Conservation (phyloP, 37 sponge, comb jelly and placozoan genomes). For the Crambe crambe region DNA sequence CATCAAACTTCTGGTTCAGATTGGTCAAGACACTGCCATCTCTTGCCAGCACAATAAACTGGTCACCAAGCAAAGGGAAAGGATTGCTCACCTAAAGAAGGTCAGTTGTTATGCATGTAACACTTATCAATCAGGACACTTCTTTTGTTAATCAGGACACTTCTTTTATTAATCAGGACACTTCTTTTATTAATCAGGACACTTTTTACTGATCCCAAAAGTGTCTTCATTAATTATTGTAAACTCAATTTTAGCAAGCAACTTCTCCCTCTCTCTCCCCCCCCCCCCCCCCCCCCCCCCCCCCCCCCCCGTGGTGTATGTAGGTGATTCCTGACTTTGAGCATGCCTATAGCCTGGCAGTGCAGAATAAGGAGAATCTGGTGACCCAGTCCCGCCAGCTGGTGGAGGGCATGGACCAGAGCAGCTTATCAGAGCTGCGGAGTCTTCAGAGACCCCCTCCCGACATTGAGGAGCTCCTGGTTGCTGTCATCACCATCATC, state of each 20-base stretch:
- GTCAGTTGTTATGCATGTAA: constrained; percentile 27
- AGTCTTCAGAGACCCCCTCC: constrained; percentile 58
- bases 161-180: not conserved
- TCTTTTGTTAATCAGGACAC: not conserved
- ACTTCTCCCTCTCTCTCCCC: no score
- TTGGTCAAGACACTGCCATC: constrained; percentile 91
- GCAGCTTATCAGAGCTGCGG: constrained; percentile 70
- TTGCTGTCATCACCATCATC: constrained; percentile 78
- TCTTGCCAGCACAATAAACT: constrained; percentile 74
- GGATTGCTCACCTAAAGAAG: constrained; percentile 77
- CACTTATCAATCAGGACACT: not conserved
- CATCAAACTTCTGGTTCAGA: constrained; percentile 68
- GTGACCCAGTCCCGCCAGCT: constrained; percentile 31
- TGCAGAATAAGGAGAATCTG: constrained; percentile 29
- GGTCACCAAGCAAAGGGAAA: constrained; percentile 59
- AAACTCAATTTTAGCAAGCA: no score
- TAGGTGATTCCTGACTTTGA: constrained; percentile 82
- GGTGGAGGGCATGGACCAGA: constrained; percentile 54
- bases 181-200: no score
- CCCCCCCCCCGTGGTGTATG: not conserved
- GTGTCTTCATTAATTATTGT: no score
- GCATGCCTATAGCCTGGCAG: constrained; percentile 43
- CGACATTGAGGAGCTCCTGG: constrained; percentile 78
- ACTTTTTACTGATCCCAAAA: no score
- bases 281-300: not conserved